phyloP scores from a whole-genome alignment of 2,888 invertebrate genomes.

The Antheraea assamensis region DNA sequence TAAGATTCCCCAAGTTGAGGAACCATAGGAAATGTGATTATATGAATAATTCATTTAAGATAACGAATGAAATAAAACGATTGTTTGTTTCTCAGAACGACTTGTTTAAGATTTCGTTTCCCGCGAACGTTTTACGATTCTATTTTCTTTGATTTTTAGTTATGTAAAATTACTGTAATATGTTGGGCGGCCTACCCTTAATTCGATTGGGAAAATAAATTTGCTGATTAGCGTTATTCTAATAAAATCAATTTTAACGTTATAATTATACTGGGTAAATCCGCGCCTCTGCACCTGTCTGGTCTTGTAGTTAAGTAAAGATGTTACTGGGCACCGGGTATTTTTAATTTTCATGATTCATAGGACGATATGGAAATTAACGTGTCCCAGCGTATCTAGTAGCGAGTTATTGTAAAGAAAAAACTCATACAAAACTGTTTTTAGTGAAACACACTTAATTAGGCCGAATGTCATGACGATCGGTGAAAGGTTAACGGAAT shows the following conservation, averaged over 20 bases:
- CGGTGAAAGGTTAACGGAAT: too few species aligned
- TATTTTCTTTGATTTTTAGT: slow-evolving; percentile 18
- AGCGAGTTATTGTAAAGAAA: too few species aligned
- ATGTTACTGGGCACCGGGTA: too few species aligned
- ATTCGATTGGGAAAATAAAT: not conserved
- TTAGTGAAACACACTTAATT: too few species aligned
- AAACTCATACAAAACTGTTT: too few species aligned
- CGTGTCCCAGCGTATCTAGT: too few species aligned
- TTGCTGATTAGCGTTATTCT: not conserved
- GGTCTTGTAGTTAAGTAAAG: too few species aligned
- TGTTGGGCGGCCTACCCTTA: not conserved
- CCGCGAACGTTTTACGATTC: slow-evolving; percentile 30
- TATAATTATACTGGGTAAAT: not conserved
- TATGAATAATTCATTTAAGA: slow-evolving; percentile 73
- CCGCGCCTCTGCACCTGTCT: too few species aligned
- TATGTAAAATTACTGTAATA: not conserved
- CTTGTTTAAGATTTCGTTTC: slow-evolving; percentile 49
- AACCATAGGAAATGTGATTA: slow-evolving; percentile 67
- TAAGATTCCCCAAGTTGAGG: slow-evolving; percentile 51
- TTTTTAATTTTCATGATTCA: too few species aligned
- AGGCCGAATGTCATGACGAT: too few species aligned
- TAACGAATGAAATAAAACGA: slow-evolving; percentile 72
- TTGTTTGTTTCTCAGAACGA: slow-evolving; percentile 68
- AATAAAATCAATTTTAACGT: not conserved
- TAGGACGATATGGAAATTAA: too few species aligned